phyloP scores from a whole-genome alignment of 1,140 invertebrate genomes.

The Drosophila rhopaloa region DNA sequence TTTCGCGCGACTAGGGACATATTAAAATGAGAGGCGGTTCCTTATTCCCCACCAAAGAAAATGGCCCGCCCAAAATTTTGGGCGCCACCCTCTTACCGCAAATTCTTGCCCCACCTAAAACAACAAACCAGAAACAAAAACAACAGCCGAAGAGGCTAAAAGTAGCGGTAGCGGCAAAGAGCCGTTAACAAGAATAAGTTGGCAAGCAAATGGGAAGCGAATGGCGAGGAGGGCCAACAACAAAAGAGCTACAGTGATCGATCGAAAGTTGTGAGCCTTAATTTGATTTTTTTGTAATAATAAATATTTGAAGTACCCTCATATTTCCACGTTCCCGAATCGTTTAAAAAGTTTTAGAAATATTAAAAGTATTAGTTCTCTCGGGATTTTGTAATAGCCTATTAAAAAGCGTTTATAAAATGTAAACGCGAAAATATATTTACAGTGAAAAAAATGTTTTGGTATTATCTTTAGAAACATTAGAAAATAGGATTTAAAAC shows the following conservation, averaged over 20 bases:
- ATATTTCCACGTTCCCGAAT: no score
- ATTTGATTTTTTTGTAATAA: no score
- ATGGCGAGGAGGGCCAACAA: conserved; percentile 17
- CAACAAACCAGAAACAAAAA: conserved; percentile 46
- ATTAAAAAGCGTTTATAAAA: no score
- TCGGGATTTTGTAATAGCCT: no score
- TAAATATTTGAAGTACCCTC: no score
- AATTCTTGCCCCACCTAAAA: conserved; percentile 60
- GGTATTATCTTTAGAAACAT: no score
- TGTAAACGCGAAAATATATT: no score
- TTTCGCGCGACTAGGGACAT: conserved; percentile 80
- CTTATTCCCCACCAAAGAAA: background rate
- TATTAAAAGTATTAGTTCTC: no score
- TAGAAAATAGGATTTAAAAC: no score
- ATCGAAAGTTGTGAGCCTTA: background rate
- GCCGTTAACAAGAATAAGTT: conserved; percentile 76
- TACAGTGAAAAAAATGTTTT: no score
- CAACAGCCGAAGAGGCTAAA: conserved; percentile 39
- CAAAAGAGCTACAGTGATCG: conserved; percentile 10
- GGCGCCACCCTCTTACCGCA: conserved; percentile 6
- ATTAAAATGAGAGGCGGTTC: conserved; percentile 67
- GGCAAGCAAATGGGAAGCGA: conserved; percentile 48
- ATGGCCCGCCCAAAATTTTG: background rate
- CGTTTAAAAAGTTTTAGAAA: no score
- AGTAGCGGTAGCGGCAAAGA: conserved; percentile 66